Evolutionary conservation across 2,797 vertebrate genomes (phyloP), one percentile per base, ranked within the genome.

Genomic region (Avahi laniger): DNA sequence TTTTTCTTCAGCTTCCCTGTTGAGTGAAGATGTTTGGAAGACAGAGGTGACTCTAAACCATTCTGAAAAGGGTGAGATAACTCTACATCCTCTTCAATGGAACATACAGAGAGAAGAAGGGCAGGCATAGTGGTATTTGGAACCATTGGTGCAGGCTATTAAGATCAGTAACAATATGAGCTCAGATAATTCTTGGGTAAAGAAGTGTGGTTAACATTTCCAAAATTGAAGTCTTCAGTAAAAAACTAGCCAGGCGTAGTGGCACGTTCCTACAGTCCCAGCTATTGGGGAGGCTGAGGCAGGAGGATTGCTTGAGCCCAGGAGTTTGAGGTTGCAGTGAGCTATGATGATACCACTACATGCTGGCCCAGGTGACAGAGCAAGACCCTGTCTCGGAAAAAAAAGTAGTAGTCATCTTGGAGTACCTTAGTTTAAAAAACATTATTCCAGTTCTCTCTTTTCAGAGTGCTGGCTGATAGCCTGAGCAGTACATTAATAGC

Each of bases 191-290:
- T 89, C 46, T 81, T 85, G 13, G 22, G 5, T 59, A 65, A 91
- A 95, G 85, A 83, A 75, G 17, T 78, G 14, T 92, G 78, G 52
- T 89, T 75, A 57, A 69, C 80, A 26, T 96, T 96, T 94, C 65
- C 87, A 73, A 89, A 91, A 70, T 57, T 52, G 65, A 87, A 83
- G 50, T 80, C 82, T 86, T 76, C 26, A 59, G 12, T 59, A 59
- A 59, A 59, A 59, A 59, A 28, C 57, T 28, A 18, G 17, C 63
- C 33, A 0, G 63, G 63, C 17, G 3, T 18, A 65, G 63, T 65
- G 63, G 17, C 15, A 18, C 1, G 7, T n/a, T n/a, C 17, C 15
- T 65, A 4, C 8, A n/a, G 17, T 65, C 63, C 33, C 17, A 65
- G 63, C 63, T n/a, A 4, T 18, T 9, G 33, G 63, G 33, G 33